These are phyloP conservation scores for Origma solitaria DNA, from an alignment of 2,113 vertebrate species.

Conservation along the genomic window DNA sequence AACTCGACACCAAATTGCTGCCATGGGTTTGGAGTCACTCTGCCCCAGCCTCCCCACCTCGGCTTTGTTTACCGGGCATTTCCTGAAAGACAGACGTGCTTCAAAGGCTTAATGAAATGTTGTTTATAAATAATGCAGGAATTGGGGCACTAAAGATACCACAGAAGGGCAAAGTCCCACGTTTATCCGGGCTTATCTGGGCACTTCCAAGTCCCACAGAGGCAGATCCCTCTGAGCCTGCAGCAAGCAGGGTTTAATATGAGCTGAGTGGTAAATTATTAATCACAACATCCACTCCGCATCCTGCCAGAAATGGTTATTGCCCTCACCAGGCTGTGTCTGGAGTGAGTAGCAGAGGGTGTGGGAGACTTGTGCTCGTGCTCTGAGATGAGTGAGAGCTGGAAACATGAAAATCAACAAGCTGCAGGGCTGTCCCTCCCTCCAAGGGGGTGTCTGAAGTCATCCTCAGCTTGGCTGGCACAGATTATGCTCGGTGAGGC, in stretches of 20 bases:
- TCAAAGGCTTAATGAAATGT: background rate
- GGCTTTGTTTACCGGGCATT: background rate
- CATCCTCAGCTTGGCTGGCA: background rate
- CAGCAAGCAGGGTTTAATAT: background rate
- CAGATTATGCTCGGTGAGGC: rapidly evolving
- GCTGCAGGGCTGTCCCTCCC: background rate
- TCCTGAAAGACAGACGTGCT: background rate
- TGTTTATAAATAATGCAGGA: background rate
- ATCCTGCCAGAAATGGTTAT: background rate
- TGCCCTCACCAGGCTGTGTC: background rate
- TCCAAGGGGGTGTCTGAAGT: background rate
- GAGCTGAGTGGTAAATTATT: constrained; percentile 19
- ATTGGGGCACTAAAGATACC: background rate
- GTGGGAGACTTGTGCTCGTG: background rate
- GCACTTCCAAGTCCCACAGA: background rate
- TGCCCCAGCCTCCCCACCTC: background rate
- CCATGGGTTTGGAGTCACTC: background rate
- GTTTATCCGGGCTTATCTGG: background rate
- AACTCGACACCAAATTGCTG: rapidly evolving
- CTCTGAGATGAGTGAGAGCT: background rate
- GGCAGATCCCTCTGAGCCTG: background rate
- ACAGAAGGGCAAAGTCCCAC: constrained; percentile 16
- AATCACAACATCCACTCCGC: background rate
- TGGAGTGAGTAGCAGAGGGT: background rate
- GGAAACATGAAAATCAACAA: background rate